Percentiles rank a stretch among this genome's conserved stretches.
phyloP scores from a whole-genome alignment of 2,888 invertebrate species.

The Tiliacea citrago region DNA sequence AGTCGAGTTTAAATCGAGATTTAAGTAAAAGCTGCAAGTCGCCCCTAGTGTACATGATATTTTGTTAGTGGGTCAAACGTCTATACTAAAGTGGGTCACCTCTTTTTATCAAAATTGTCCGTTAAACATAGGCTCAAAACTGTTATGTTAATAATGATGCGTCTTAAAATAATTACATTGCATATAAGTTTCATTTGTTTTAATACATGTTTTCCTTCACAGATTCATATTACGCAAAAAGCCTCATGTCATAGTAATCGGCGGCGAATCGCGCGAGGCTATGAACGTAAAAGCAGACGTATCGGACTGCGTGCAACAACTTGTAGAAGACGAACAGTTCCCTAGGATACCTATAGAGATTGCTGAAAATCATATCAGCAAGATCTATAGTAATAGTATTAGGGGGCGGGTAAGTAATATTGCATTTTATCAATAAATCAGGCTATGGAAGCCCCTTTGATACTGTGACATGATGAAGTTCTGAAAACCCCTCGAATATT shows the following conservation, averaged over 20 bases:
- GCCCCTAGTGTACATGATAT: no score
- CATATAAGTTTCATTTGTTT: no score
- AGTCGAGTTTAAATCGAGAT: no score
- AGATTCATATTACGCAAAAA: constrained; percentile 97
- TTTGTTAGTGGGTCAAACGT: background rate
- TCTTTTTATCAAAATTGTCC: background rate
- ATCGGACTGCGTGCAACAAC: constrained; percentile 93
- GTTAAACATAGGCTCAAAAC: no score
- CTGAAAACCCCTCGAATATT: no score
- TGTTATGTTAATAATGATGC: no score
- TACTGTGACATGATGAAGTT: background rate
- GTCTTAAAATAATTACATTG: no score
- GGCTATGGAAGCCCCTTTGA: background rate
- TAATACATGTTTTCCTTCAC: background rate
- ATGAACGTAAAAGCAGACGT: constrained; percentile 95
- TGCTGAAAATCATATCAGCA: constrained; percentile 97
- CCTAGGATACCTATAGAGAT: constrained; percentile 97
- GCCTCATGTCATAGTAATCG: constrained; percentile 98
- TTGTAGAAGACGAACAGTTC: constrained; percentile 96
- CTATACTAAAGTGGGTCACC: background rate
- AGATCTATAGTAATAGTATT: constrained; percentile 97
- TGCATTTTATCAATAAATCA: background rate
- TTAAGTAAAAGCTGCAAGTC: no score
- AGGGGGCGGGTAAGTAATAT: constrained; percentile 92
- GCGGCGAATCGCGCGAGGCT: constrained; percentile 97